Evolutionary conservation across 2,888 invertebrate genomes (phyloP).

Genomic region (Unio delphinus): DNA sequence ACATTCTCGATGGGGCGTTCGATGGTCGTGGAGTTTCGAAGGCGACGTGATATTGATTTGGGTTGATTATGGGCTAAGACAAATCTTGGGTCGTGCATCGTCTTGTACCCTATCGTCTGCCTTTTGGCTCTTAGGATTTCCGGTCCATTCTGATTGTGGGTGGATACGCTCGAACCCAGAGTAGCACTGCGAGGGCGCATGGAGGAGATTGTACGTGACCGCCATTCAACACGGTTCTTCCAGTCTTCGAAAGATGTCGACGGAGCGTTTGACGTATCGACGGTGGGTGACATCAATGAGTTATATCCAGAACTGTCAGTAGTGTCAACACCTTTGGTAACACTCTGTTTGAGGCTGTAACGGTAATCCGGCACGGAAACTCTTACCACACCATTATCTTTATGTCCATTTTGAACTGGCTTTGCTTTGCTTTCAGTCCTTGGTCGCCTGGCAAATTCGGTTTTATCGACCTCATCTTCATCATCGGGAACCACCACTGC

Average conservation of each 20-base stretch:
- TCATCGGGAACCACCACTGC: conserved; percentile 20
- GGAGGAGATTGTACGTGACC: conserved; percentile 11
- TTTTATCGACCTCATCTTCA: not conserved
- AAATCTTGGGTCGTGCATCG: too few species aligned
- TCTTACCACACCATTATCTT: conserved; percentile 9
- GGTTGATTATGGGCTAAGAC: too few species aligned
- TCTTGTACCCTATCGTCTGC: too few species aligned
- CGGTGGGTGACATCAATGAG: not conserved
- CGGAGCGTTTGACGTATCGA: not conserved
- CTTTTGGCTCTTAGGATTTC: too few species aligned
- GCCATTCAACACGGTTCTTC: conserved; percentile 34
- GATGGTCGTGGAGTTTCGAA: conserved; percentile 19
- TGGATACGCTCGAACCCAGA: conserved; percentile 9
- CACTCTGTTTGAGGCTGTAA: not conserved
- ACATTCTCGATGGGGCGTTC: conserved; percentile 28
- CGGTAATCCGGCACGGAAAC: conserved; percentile 34
- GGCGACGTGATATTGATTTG: too few species aligned
- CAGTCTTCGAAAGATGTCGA: conserved; percentile 31
- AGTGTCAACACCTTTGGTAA: conserved; percentile 7
- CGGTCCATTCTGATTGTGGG: too few species aligned
- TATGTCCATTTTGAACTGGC: conserved; percentile 10
- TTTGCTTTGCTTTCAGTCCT: conserved; percentile 4
- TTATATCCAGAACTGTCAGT: conserved; percentile 9
- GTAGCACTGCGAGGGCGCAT: conserved; percentile 26
- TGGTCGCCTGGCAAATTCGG: not conserved